Evolutionary conservation across 2,113 vertebrate genomes (phyloP).

Genomic region (Cheirogaleus medius): DNA sequence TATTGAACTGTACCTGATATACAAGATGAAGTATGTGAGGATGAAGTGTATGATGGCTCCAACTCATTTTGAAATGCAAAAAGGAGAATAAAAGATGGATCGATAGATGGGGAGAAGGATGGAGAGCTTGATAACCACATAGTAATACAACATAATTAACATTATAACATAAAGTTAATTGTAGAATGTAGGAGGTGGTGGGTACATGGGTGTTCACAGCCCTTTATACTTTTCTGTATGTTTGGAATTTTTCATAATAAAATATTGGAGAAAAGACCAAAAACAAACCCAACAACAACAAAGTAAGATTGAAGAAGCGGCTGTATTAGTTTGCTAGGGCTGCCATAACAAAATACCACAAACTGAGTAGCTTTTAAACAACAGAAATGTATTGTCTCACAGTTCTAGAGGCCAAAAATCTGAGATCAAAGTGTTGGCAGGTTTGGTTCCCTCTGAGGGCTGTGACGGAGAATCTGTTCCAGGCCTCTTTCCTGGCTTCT

Average conservation of each 20-base stretch:
- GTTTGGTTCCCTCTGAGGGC: no score
- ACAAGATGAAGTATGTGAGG: background rate
- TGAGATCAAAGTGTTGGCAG: background rate
- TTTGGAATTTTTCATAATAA: background rate
- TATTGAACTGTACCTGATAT: background rate
- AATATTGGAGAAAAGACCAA: background rate
- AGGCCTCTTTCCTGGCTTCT: background rate
- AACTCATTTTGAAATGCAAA: background rate
- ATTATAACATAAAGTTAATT: background rate
- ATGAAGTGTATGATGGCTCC: background rate
- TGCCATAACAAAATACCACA: background rate
- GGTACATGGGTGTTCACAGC: background rate
- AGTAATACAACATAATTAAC: background rate
- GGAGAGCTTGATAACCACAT: background rate
- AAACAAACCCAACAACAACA: background rate
- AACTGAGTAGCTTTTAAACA: background rate
- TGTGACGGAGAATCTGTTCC: background rate
- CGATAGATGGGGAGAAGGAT: background rate
- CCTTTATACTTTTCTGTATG: background rate
- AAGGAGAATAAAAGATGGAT: background rate
- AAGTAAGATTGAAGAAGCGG: background rate
- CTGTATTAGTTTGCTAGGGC: background rate
- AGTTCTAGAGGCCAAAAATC: background rate
- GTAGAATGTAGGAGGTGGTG: background rate
- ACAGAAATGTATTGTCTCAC: background rate